Base-by-base conservation (phyloP, 2,888 invertebrate species). In the Tuberolachnus salignus region DNA sequence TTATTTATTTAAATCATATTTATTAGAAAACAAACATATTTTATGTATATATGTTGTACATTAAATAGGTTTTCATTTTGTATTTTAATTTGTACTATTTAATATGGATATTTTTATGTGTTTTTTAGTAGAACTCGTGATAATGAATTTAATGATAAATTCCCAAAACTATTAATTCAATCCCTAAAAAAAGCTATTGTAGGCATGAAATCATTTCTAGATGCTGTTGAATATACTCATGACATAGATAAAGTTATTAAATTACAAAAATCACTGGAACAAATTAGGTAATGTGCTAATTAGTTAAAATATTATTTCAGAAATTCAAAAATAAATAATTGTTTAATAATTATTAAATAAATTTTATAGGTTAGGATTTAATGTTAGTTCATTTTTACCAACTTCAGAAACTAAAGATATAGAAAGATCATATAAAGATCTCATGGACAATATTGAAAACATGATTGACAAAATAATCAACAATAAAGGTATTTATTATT, bases 381-480 rank as follows among this genome's bases (percentile, higher is more conserved):
- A 69, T 61, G 59, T 67, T 3, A 75, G 59, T 59, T 69, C 75
- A 9, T 49, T 21, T 46, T 49, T 67, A 0, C 49, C 26, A 59
- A 67, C 46, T 46, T 34, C 57, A 46, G 49, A 78, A 42, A 59
- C 1, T 34, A 49, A 34, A 51, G 59, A 69, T 42, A 42, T 78
- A 59, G 49, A 59, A 69, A 2, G 3, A 59, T 59, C 19, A 16
- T 69, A 51, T 8, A 51, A 49, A 6, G 59, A 59, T 57, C 21
- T 67, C 14, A 51, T 69, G 51, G 34, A 59, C 13, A 69, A 51
- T 69, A 10, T 69, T 14, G 8, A 21, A 19, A 67, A 16, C 49
- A 21, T 78, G 34, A 55, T 75, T 49, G 34, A 57, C 11, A 66
- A 66, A 66, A 75, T 66, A 46, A 46, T 78, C n/a, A 21, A 13